These are phyloP conservation scores for Oncorhynchus clarkii DNA, from an alignment of 2,113 vertebrate genomes.

Conservation along the genomic window DNA sequence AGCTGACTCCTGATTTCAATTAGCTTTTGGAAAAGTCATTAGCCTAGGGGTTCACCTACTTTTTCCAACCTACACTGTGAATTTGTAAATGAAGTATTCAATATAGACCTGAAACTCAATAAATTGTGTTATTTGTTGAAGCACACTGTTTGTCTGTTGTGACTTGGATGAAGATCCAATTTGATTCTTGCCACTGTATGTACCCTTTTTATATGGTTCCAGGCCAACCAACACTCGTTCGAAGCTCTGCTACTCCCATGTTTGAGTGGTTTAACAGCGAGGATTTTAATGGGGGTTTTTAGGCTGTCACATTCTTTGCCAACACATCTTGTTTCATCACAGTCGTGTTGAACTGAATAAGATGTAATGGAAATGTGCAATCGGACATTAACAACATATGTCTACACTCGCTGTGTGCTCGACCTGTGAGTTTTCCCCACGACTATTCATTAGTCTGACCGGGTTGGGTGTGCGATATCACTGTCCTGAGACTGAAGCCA, in stretches of 20 bases:
- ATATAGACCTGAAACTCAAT: too few relatives aligned
- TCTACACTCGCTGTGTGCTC: neutral
- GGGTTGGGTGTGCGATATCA: constrained; percentile 1
- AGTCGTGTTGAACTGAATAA: neutral
- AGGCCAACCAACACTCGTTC: neutral
- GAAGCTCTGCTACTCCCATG: neutral
- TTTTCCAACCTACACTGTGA: too few relatives aligned
- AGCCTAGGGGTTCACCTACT: too few relatives aligned
- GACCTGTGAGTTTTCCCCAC: neutral
- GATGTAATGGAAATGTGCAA: neutral
- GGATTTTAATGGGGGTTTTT: too few relatives aligned
- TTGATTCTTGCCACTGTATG: neutral
- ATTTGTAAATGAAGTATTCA: too few relatives aligned
- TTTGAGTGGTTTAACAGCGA: too few relatives aligned
- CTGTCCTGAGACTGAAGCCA: constrained; percentile 3
- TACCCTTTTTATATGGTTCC: constrained; percentile 11
- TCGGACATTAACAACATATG: neutral
- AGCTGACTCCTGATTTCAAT: too few relatives aligned
- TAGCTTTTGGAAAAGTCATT: too few relatives aligned
- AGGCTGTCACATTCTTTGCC: neutral
- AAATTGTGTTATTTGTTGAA: too few relatives aligned
- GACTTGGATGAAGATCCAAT: too few relatives aligned
- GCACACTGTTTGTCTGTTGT: too few relatives aligned
- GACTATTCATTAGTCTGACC: constrained; percentile 12
- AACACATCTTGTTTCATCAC: neutral